These are phyloP conservation scores for Trissoscelio sp. DNA, from an alignment of 2,888 invertebrate genomes.

Conservation along the genomic window DNA sequence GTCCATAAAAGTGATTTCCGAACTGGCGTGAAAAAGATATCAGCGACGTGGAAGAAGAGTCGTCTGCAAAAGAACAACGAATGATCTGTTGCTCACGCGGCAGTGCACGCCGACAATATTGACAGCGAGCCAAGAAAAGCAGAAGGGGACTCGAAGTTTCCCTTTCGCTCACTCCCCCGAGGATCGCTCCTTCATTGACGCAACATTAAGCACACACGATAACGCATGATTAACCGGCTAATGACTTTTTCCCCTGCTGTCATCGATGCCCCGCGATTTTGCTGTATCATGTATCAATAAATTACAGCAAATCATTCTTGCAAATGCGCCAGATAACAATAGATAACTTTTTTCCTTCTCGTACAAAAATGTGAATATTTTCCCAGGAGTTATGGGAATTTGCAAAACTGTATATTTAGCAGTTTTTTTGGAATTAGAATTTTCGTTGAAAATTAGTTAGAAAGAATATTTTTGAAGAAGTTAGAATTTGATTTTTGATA, in stretches of 20 bases:
- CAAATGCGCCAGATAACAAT: conserved; percentile 28
- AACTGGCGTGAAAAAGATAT: conserved; percentile 47
- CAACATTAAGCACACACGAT: conserved; percentile 83
- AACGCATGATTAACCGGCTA: conserved; percentile 83
- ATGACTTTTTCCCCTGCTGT: conserved; percentile 78
- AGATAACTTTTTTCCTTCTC: background rate
- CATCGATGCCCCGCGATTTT: conserved; percentile 68
- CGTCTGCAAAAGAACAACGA: conserved; percentile 64
- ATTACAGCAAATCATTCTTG: conserved; percentile 58
- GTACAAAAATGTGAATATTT: too few relatives aligned
- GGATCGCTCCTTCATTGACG: conserved; percentile 82
- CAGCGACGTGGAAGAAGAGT: conserved; percentile 31
- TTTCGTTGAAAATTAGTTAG: too few relatives aligned
- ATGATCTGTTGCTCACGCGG: conserved; percentile 81
- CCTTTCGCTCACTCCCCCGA: conserved; percentile 76
- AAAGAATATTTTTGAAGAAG: background rate
- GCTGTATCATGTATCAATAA: conserved; percentile 57
- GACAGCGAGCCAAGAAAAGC: conserved; percentile 79
- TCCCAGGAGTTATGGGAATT: too few relatives aligned
- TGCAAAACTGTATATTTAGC: too few relatives aligned
- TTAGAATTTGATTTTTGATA: background rate
- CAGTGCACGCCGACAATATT: conserved; percentile 79
- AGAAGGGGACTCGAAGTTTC: conserved; percentile 69
- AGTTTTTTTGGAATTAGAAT: too few relatives aligned
- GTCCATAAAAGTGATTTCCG: conserved; percentile 40